These are phyloP conservation scores for Spatula versicolor DNA, from an alignment of 2,797 vertebrate species.

Conservation along the genomic window DNA sequence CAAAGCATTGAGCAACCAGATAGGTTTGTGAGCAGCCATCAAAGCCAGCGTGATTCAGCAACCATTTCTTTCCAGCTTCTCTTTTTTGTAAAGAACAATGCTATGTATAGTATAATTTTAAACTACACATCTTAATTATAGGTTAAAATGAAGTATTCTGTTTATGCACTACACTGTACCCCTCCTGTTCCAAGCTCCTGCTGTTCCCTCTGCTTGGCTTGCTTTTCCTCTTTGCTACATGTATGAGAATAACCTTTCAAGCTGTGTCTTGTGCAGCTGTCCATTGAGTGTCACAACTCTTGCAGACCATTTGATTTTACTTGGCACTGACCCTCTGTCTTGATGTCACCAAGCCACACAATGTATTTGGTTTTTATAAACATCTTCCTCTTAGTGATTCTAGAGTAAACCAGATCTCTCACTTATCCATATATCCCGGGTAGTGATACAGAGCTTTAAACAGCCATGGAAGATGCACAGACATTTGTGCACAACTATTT, in stretches of 20 bases:
- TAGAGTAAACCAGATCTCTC: not conserved
- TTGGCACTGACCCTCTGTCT: not conserved
- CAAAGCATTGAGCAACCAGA: accelerated
- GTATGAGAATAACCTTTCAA: not conserved
- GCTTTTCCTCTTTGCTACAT: not conserved
- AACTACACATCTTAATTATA: not conserved
- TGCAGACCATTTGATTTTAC: not conserved
- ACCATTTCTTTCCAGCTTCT: not conserved
- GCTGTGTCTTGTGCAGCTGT: not conserved
- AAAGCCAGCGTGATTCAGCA: not conserved
- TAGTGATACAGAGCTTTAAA: not conserved
- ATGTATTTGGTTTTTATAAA: not conserved
- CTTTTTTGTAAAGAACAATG: not conserved
- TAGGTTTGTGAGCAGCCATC: not conserved
- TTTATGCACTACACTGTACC: not conserved
- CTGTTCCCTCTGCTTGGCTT: not conserved
- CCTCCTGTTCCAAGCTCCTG: not conserved
- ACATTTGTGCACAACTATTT: not conserved
- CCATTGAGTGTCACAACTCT: not conserved
- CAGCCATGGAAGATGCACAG: not conserved
- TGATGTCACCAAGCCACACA: not conserved
- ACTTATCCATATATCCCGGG: not conserved
- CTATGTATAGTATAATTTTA: not conserved
- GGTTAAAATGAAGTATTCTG: not conserved
- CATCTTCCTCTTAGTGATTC: not conserved